Percentiles rank a stretch among this genome's conserved stretches.
phyloP scores from a whole-genome alignment of 2,888 invertebrate species.

The Junonia oenone region DNA sequence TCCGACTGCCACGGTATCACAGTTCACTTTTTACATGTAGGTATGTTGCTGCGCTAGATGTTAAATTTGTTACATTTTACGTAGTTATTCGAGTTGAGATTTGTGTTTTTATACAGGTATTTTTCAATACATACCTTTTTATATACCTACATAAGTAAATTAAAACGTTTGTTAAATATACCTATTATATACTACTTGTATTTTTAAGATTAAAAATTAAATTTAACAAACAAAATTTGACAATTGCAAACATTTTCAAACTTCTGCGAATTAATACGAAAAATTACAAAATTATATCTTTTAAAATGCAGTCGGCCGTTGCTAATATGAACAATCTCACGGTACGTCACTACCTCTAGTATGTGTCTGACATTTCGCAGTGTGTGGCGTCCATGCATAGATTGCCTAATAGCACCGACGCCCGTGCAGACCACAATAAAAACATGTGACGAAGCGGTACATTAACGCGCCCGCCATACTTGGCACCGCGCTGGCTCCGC shows the following conservation, averaged over 20 bases:
- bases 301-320: background rate
- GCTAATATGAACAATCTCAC: constrained; percentile 11
- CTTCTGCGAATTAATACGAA: background rate
- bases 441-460: constrained; percentile 63
- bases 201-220: too few relatives aligned
- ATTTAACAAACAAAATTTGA: too few relatives aligned
- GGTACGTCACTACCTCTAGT: constrained; percentile 8
- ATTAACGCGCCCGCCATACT: constrained; percentile 77
- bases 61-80: too few relatives aligned
- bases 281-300: background rate
- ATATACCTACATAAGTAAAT: too few relatives aligned
- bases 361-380: constrained; percentile 26
- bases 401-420: constrained; percentile 43
- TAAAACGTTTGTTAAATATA: background rate
- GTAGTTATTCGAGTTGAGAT: too few relatives aligned
- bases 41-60: background rate
- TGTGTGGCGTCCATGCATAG: constrained; percentile 29
- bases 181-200: too few relatives aligned
- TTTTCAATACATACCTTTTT: too few relatives aligned
- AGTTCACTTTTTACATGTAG: background rate
- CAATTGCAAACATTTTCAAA: background rate
- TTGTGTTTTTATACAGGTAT: too few relatives aligned
- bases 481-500: constrained; percentile 67
- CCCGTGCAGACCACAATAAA: constrained; percentile 57
- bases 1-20: background rate